Evolutionary conservation across 2,113 vertebrate genomes (phyloP), one percentile per base, ranked within the genome.

Genomic region (Bettongia penicillata): DNA sequence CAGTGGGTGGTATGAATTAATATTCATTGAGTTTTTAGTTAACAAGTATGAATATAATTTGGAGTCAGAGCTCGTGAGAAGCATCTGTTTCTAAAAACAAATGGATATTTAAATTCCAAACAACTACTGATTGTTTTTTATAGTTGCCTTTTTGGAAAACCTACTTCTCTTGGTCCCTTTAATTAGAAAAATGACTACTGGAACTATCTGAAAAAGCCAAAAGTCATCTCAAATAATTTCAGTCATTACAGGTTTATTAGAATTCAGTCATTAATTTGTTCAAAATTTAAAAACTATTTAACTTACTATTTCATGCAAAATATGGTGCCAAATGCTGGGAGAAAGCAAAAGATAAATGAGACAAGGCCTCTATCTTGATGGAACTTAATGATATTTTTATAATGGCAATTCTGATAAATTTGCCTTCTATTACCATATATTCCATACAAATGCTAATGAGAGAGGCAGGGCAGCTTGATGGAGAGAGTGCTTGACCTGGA

Each of bases 401-500:
- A 95, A 91, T 31, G 94, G 68, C 23, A 94, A 92, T 89, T 61
- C 84, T 98, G 96, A 97, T 98, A 90, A 98, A 97, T 95, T 96
- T 91, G 96, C 53, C 94, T 94, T 94, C 47, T 96, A 91, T 95
- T 97, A 96, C 90, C 94, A 94, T 97, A 95, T 53, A 43, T 94
- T 93, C 37, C 68, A 51, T 28, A 53, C 77, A 28, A 61, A 53
- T 92, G 91, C 49, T 94, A 47, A 93, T 95, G 68, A 84, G 68
- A 68, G 31, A 84, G n/a, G 19, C n/a, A 84, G 68, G 16, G 68
- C 7, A 8, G n/a, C 37, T 84, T 84, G 68, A 43, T 43, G n/a
- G n/a, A 43, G 37, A 77, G 19, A 84, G 37, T 84, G n/a, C 6
- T 84, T 43, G 68, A 43, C n/a, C 68, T 43, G 19, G 68, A 43